Conservation (phyloP, 2,113 vertebrate species). For the Xiphophorus maculatus region DNA sequence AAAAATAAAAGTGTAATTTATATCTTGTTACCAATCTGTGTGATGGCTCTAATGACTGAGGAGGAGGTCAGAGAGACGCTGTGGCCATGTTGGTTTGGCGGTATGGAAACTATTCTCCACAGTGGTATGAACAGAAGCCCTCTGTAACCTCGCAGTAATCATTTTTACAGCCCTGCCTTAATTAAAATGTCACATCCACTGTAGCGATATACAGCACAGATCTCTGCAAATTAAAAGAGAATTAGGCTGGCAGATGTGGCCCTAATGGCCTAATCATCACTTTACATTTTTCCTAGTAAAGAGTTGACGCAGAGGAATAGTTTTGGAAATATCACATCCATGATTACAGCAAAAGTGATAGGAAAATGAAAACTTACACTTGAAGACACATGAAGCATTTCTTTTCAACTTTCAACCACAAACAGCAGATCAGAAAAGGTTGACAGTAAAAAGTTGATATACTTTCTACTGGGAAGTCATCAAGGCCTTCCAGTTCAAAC, state of each 20-base stretch:
- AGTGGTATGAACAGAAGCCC: conserved; percentile 29
- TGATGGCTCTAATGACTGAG: conserved; percentile 16
- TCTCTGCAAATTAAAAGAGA: conserved; percentile 77
- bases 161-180: conserved; percentile 66
- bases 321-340: conserved; percentile 34
- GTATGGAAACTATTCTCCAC: conserved; percentile 32
- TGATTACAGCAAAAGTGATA: conserved; percentile 14
- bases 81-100: conserved; percentile 25
- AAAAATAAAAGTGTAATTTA: not conserved
- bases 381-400: conserved; percentile 42
- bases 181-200: conserved; percentile 77
- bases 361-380: conserved; percentile 34
- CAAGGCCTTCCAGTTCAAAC: not conserved
- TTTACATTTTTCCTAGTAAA: conserved; percentile 70
- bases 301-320: conserved; percentile 48
- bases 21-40: not conserved
- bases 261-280: conserved; percentile 79
- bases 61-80: conserved; percentile 29
- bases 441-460: not conserved
- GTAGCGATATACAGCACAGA: conserved; percentile 57
- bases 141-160: conserved; percentile 52
- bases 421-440: conserved; percentile 22
- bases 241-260: conserved; percentile 78
- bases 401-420: conserved; percentile 42
- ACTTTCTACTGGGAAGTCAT: too few species aligned